Evolutionary conservation across 1,140 invertebrate species (phyloP).

Genomic region (Ericerus pela): DNA sequence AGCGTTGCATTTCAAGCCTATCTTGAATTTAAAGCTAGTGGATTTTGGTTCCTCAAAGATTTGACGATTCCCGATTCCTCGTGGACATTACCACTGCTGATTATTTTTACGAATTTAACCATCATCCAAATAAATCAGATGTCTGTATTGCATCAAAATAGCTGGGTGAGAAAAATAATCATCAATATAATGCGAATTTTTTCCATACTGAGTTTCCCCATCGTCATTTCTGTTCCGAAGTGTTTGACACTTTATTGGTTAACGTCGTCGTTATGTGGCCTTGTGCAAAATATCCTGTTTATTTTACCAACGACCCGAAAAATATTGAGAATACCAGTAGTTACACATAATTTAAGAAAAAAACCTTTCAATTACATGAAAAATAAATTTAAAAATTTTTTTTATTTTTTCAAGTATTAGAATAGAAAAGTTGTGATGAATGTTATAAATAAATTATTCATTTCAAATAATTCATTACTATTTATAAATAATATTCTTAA

Average conservation of each 20-base stretch:
- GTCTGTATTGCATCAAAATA: neutral
- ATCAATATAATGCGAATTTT: neutral
- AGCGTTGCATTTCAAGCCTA: neutral
- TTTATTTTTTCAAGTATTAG: constrained; percentile 3
- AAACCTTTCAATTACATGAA: neutral
- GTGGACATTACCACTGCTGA: neutral
- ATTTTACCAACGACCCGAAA: neutral
- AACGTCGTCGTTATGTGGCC: neutral
- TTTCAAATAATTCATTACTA: too few relatives aligned
- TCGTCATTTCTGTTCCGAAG: neutral
- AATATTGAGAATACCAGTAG: neutral
- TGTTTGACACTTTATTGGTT: neutral
- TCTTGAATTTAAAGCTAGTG: neutral
- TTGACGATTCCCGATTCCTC: neutral
- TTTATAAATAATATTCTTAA: too few relatives aligned
- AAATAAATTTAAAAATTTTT: neutral
- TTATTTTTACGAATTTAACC: neutral
- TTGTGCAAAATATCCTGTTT: neutral
- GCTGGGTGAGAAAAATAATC: neutral
- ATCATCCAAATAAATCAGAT: neutral
- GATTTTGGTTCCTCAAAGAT: neutral
- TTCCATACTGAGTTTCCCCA: neutral
- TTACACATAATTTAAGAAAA: neutral
- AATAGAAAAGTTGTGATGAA: too few relatives aligned
- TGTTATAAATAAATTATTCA: too few relatives aligned